Base-by-base conservation (phyloP, 2,797 vertebrate species). In the Rhynchonycteris naso region DNA sequence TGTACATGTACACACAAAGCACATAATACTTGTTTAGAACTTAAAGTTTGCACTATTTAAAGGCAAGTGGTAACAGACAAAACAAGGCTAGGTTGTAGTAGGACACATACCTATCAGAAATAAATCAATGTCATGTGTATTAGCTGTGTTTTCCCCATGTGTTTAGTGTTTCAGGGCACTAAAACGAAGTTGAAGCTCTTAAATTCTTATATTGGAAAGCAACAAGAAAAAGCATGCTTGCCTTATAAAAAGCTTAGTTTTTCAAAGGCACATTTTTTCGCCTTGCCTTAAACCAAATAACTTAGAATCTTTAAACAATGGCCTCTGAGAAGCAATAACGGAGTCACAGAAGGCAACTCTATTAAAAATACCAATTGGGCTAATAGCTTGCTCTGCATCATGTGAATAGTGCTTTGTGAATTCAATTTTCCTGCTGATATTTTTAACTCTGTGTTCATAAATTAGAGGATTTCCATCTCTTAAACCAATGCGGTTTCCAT, bases 301-400 rank as follows among this genome's bases (percentile, higher is more conserved):
- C 74, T 89, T 43, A 66, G 35, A 87, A 30, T 92, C 52, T 79
- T 63, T 43, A 94, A 33, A n/a, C 58, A 86, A 71, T 66, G 81
- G n/a, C 47, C 33, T 74, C 59, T 72, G 80, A 91, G 66, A 86
- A 93, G 71, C 75, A 83, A 87, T 79, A 94, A 85, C 54, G 22
- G 54, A 96, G 47, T 83, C 74, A 94, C 52, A 86, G 74, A 91
- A 91, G 30, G 69, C 50, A 93, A 72, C 80, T 92, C 88, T 88
- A 83, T 93, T 91, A 47, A 94, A 89, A 91, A 84, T 38, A 76
- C 19, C 72, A 76, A 14, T 69, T 82, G 66, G 59, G 11, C 90
- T 94, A 94, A 92, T 90, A 84, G 30, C 72, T 90, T 87, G 8
- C 33, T 89, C 59, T 65, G 56, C 84, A 35, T 90, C 81, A 30